Percentiles rank a stretch among this genome's conserved stretches.
Evolutionary conservation across 2,888 invertebrate species (phyloP).

Genomic region (Agapetus fuscipes): DNA sequence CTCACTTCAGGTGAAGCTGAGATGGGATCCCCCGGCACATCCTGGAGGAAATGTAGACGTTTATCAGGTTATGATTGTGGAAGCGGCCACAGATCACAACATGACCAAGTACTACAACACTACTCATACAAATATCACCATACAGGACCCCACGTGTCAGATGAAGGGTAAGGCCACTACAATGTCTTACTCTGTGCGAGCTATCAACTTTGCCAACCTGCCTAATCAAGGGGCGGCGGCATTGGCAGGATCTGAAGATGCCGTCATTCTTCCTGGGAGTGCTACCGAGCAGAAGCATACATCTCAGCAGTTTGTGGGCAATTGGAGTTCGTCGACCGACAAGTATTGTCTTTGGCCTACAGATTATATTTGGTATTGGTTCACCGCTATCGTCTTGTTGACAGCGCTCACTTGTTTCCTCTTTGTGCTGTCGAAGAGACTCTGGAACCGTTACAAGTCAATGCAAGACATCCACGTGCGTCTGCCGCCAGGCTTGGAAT

Average conservation of each 20-base stretch:
- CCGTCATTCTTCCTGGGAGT: constrained; percentile 1
- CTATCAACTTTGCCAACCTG: constrained; percentile 26
- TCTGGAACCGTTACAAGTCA: constrained; percentile 49
- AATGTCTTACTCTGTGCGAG: constrained; percentile 27
- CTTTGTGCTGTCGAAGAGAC: constrained; percentile 30
- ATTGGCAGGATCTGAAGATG: constrained; percentile 3
- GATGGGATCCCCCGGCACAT: constrained; percentile 42
- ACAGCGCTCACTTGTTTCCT: too few relatives aligned
- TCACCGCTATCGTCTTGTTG: constrained; percentile 12
- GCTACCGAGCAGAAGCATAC: too few relatives aligned
- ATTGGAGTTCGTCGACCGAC: constrained; percentile 27
- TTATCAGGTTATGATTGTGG: constrained; percentile 45
- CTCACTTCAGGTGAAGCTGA: constrained; percentile 28
- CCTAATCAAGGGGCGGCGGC: constrained; percentile 19
- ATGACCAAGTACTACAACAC: constrained; percentile 23
- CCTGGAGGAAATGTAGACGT: constrained; percentile 46
- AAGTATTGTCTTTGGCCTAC: too few relatives aligned
- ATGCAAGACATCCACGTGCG: constrained; percentile 61
- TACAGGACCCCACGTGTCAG: constrained; percentile 12
- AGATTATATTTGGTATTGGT: too few relatives aligned
- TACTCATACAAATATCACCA: constrained; percentile 22
- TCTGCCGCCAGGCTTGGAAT: constrained; percentile 53
- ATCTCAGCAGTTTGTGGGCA: too few relatives aligned
- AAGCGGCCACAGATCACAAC: constrained; percentile 23
- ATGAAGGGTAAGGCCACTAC: constrained; percentile 5